Conservation (phyloP, 2,888 invertebrate genomes). For the Zonitis immaculata region DNA sequence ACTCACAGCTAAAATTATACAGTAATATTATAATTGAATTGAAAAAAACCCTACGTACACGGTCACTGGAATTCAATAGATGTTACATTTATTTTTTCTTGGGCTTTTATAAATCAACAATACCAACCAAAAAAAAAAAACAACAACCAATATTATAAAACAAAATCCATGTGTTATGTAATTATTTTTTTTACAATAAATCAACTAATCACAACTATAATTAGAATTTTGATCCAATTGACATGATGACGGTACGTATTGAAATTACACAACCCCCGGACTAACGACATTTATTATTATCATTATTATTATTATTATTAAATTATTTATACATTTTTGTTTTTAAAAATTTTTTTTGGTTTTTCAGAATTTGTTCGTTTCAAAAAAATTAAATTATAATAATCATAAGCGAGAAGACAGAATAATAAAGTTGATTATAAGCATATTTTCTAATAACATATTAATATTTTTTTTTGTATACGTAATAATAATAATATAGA, state of each 20-base stretch:
- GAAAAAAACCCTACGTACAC: conserved; percentile 26
- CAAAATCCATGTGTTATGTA: conserved; percentile 43
- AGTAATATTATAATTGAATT: background rate
- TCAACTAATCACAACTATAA: conserved; percentile 6
- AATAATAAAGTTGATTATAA: conserved; percentile 44
- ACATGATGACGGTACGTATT: conserved; percentile 38
- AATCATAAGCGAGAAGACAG: conserved; percentile 43
- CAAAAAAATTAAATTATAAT: conserved; percentile 27
- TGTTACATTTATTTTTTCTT: background rate
- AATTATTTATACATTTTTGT: background rate
- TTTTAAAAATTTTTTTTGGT: conserved; percentile 43
- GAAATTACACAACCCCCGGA: conserved; percentile 46
- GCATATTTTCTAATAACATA: conserved; percentile 45
- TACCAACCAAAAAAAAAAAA: conserved; percentile 35
- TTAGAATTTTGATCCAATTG: no score
- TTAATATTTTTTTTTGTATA: conserved; percentile 40
- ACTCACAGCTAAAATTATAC: conserved; percentile 10
- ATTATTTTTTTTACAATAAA: conserved; percentile 19
- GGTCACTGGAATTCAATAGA: conserved; percentile 36
- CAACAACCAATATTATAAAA: conserved; percentile 30
- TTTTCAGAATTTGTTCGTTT: conserved; percentile 41
- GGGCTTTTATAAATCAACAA: conserved; percentile 28
- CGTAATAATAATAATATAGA: conserved; percentile 44
- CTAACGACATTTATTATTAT: conserved; percentile 46
- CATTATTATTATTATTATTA: no score